Base-by-base conservation (phyloP, 2,797 vertebrate species). In the Leuciscus waleckii region DNA sequence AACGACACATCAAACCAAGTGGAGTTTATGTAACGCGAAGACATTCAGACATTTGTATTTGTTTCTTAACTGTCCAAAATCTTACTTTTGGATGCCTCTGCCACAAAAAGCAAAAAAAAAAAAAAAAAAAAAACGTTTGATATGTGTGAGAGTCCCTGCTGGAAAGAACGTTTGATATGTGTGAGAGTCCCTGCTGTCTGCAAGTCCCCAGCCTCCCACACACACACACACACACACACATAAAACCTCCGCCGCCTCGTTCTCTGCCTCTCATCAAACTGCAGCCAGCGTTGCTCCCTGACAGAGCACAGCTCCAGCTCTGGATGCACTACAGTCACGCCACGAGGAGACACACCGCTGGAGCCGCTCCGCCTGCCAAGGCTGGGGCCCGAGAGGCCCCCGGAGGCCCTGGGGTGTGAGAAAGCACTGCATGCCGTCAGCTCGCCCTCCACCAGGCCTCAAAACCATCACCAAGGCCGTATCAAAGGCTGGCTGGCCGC, bases 291-390 rank as follows among this genome's bases (percentile, higher is more conserved):
- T 32, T 82, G 87, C 89, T 88, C 85, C 92, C 90, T 86, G 86
- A 91, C 89, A 90, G 89, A 91, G 92, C 91, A 91, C 91, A 89
- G 90, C 89, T 90, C 86, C 90, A 89, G 87, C 92, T 85, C 92
- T 94, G 94, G 93, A 92, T 88, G 84, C 86, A 94, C 91, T 92
- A 94, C 92, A 94, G 91, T 91, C 92, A 92, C 90, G 65, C 89
- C 63, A 73, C 71, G 37, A 87, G 83, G 81, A 83, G 75, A 80
- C 80, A 73, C 61, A 46, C 54, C 74, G n/a, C 70, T 81, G 82
- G 82, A 89, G 81, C 35, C 56, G 7, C 35, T 86, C 43, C 32
- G 74, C 87, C 90, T 94, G 94, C 94, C 93, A 95, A 93, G 85
- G 68, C 90, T 89, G 86, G 91, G 76, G 90, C 86, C 90, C 86